These are phyloP conservation scores for Pentalonia nigronervosa DNA, from an alignment of 1,140 invertebrate species.

Conservation along the genomic window DNA sequence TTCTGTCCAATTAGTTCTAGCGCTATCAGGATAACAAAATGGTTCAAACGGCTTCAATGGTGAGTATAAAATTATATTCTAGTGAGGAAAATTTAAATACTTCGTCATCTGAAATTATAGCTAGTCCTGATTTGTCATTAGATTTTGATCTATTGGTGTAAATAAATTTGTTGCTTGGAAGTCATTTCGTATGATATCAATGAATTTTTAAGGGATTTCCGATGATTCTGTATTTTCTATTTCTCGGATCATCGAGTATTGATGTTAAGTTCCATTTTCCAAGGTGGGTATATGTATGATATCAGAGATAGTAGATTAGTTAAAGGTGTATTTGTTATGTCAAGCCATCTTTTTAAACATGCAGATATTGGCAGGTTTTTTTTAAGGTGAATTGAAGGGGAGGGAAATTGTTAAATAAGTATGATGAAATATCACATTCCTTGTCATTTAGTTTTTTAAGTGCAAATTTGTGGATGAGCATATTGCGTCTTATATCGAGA, in stretches of 20 bases:
- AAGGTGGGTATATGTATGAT: background rate
- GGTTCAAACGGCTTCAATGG: too few relatives aligned
- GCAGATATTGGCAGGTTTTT: slow-evolving; percentile 7
- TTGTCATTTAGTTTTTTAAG: background rate
- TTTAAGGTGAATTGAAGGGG: too few relatives aligned
- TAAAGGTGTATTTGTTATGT: background rate
- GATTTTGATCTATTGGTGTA: too few relatives aligned
- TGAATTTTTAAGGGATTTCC: too few relatives aligned
- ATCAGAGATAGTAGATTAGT: background rate
- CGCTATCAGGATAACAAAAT: too few relatives aligned
- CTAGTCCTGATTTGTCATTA: background rate
- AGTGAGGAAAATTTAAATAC: too few relatives aligned
- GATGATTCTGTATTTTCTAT: too few relatives aligned
- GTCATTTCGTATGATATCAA: too few relatives aligned
- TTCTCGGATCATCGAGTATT: background rate
- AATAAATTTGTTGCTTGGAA: too few relatives aligned
- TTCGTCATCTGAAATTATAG: background rate
- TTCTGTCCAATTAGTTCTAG: too few relatives aligned
- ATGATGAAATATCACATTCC: background rate
- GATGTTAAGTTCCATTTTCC: background rate
- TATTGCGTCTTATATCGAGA: background rate
- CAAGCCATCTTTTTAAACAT: background rate
- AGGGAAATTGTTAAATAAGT: background rate
- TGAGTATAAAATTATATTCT: too few relatives aligned
- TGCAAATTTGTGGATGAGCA: slow-evolving; percentile 8